Evolutionary conservation across 2,113 vertebrate species (phyloP).

Genomic region (Oncorhynchus gorbuscha): DNA sequence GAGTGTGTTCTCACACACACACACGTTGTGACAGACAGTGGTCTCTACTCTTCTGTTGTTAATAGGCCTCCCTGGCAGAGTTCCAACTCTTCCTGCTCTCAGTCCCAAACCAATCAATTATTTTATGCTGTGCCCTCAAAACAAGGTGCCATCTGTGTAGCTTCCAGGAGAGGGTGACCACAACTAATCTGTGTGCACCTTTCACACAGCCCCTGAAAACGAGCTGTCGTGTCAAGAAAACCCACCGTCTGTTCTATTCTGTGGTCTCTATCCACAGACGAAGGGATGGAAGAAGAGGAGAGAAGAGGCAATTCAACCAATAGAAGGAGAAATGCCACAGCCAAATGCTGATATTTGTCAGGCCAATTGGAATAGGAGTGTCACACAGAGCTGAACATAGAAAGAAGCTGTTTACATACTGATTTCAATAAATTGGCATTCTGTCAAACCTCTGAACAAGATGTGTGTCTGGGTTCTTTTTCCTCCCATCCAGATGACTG

Average conservation of each 20-base stretch:
- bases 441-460: too few relatives aligned
- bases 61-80: constrained; percentile 58
- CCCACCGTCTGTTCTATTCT: background rate
- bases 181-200: constrained; percentile 47
- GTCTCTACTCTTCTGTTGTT: constrained; percentile 50
- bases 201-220: constrained; percentile 45
- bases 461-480: too few relatives aligned
- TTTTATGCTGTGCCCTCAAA: constrained; percentile 58
- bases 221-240: constrained; percentile 18
- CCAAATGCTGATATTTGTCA: background rate
- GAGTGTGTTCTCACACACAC: constrained; percentile 23
- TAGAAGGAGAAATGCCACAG: constrained; percentile 7
- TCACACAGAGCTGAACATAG: background rate
- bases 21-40: constrained; percentile 29
- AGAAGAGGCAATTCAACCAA: too few relatives aligned
- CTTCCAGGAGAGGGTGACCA: constrained; percentile 48
- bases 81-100: constrained; percentile 67
- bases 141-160: constrained; percentile 62
- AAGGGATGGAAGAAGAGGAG: background rate
- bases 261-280: background rate
- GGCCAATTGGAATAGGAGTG: background rate
- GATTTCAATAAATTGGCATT: too few relatives aligned
- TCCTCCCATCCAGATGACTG: too few relatives aligned
- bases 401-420: constrained; percentile 1
- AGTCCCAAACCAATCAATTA: constrained; percentile 68